These are phyloP conservation scores for Malthinus flaveolus DNA, from an alignment of 2,888 invertebrate genomes.

Conservation along the genomic window DNA sequence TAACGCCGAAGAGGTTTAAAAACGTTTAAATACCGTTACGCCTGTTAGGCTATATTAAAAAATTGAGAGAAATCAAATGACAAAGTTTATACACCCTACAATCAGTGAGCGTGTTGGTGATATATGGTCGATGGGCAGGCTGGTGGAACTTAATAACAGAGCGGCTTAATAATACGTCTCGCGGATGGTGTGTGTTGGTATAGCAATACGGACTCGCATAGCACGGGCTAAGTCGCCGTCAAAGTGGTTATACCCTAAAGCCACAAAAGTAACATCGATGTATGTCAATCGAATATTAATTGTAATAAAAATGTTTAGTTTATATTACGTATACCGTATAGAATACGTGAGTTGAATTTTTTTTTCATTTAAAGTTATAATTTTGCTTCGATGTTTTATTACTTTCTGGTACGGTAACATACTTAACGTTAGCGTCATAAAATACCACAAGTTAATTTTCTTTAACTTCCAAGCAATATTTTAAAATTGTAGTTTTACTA, in stretches of 20 bases:
- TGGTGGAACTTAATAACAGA: slow-evolving; percentile 54
- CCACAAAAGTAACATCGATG: slow-evolving; percentile 42
- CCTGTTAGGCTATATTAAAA: slow-evolving; percentile 32
- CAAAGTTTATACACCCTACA: slow-evolving; percentile 53
- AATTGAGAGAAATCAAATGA: slow-evolving; percentile 44
- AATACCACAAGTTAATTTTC: no score
- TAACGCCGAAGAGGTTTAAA: slow-evolving; percentile 21
- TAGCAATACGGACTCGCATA: slow-evolving; percentile 35
- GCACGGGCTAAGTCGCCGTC: slow-evolving; percentile 35
- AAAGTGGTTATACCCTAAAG: slow-evolving; percentile 37
- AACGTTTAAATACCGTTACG: slow-evolving; percentile 28
- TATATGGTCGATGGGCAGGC: slow-evolving; percentile 54
- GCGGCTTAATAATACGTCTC: slow-evolving; percentile 52
- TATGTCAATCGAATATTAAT: slow-evolving; percentile 47
- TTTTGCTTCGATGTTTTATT: no score
- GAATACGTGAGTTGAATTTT: no score
- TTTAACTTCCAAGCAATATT: no score
- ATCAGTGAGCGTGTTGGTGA: slow-evolving; percentile 50
- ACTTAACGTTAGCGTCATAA: no score
- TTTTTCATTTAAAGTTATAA: no score
- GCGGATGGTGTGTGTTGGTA: slow-evolving; percentile 30
- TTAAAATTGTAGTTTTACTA: no score
- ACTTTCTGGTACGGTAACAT: no score
- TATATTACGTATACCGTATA: no score
- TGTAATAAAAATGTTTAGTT: slow-evolving; percentile 27